Evolutionary conservation across 2,797 vertebrate species (phyloP), one percentile per base, ranked within the genome.

Genomic region (Parauchenoglanis ngamensis): DNA sequence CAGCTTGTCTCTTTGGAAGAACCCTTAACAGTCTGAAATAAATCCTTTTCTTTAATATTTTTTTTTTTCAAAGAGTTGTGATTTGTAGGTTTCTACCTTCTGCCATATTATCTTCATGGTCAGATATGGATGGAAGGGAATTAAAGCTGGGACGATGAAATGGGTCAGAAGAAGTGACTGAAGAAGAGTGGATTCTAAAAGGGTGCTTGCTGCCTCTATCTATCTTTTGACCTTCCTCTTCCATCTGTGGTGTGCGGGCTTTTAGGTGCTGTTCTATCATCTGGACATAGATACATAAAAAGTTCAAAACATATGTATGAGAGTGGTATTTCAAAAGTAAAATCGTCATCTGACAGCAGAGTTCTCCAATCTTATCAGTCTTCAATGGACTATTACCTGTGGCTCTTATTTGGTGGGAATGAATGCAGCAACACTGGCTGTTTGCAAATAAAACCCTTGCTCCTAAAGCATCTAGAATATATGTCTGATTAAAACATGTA

Each of bases 231-330:
- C 73, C 68, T 0, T 85, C 44, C 21, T 91, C 88, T 7, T 92
- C 89, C 82, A 63, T 87, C 81, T 87, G 91, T 6, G 91, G 87
- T 59, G 87, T 75, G 81, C 73, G 87, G 19, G 85, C 87, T 5
- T 85, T 92, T 77, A 93, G 68, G 88, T 85, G 87, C 8, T 93
- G 89, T 2, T 93, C 92, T 86, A 87, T 89, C 84, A 54, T 91
- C 94, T 95, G 90, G 63, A 75, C 44, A 72, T 63, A 59, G 19
- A n/a, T 17, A 49, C 63, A 57, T 44, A 28, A 10, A 85, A 83
- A 73, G 40, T n/a, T 1, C 8, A 82, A 65, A 10, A 0, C 1
- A 3, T 44, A 40, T 25, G 35, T 21, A 79, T 35, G 8, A 78
- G 28, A 57, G 25, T 11, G 25, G 17, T 57, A 59, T 1, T 40